phyloP scores from a whole-genome alignment of 2,888 invertebrate genomes.

The Serripes groenlandicus region DNA sequence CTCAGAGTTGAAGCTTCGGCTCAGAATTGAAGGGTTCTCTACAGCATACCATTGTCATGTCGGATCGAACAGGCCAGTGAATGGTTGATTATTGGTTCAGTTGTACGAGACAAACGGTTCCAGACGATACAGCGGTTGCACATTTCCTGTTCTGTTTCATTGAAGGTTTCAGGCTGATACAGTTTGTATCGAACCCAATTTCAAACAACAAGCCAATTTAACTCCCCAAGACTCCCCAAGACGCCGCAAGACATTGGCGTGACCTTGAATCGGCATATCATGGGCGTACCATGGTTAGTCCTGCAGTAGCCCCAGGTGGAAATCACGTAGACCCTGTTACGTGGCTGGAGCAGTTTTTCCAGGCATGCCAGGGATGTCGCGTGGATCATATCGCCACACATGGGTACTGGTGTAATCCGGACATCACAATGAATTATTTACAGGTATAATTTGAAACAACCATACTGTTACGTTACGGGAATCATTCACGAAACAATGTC shows the following conservation, averaged over 20 bases:
- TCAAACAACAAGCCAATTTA: conserved; percentile 65
- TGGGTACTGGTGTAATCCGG: conserved; percentile 41
- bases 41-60: too few relatives aligned
- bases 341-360: conserved; percentile 73
- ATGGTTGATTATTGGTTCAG: too few relatives aligned
- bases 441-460: too few relatives aligned
- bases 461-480: too few relatives aligned
- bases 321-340: conserved; percentile 40
- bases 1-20: too few relatives aligned
- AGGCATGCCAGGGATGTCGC: conserved; percentile 64
- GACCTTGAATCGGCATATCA: conserved; percentile 66
- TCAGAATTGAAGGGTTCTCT: too few relatives aligned
- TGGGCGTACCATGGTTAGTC: conserved; percentile 19
- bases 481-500: too few relatives aligned
- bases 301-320: neutral
- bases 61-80: too few relatives aligned
- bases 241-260: conserved; percentile 71
- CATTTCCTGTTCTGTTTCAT: too few relatives aligned
- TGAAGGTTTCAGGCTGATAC: too few relatives aligned
- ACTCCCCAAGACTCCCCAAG: conserved; percentile 59
- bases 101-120: too few relatives aligned
- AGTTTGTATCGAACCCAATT: conserved; percentile 77
- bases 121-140: too few relatives aligned
- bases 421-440: conserved; percentile 12
- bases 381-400: conserved; percentile 74